Evolutionary conservation across 2,797 vertebrate genomes (phyloP), one percentile per base, ranked within the genome.

Genomic region (Podarcis siculus): DNA sequence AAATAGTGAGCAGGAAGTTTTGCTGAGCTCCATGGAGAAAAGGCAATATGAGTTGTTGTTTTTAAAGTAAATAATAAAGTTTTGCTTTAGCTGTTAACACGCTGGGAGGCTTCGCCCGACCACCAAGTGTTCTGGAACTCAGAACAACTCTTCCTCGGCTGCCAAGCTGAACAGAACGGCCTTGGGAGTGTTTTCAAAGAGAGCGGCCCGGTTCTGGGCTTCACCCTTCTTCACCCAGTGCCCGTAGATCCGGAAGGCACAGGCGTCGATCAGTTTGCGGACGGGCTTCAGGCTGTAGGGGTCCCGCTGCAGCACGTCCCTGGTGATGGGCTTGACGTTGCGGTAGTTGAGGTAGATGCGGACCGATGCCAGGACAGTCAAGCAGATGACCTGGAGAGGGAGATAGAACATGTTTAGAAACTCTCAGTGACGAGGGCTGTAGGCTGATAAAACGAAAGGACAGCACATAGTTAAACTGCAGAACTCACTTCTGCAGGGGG

Each of bases 141-240:
- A 96, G 8, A 94, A 95, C 0, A 95, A 86, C 86, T 96, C 97
- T 0, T 96, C 95, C 89, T 98, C 98, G 0, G 97, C 93, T 0
- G 95, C 95, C 58, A 99, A 90, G 2, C 98, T 98, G 83, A 99
- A 96, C 94, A 99, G 95, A 91, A 99, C 96, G 15, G 98, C 97
- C 93, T 99, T 99, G 80, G 99, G 98, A 25, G 98, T 99, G 97
- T 99, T 99, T 97, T 99, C 99, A 1, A 99, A 99, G 89, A 99
- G 97, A 19, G 98, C 99, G 0, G 99, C 99, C 93, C 99, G 97
- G 97, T 99, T 99, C 97, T 99, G 99, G 0, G 98, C 97, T 93
- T 99, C 98, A 27, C 99, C 99, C 89, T 99, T 99, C 97, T 99
- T 99, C 88, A 99, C 99, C 99, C 99, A 99, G 96, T 99, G 99